A percentile compares a stretch with the other conserved stretches of the same genome.
Conservation (phyloP, 2,888 invertebrate species). For the Patella depressa region DNA sequence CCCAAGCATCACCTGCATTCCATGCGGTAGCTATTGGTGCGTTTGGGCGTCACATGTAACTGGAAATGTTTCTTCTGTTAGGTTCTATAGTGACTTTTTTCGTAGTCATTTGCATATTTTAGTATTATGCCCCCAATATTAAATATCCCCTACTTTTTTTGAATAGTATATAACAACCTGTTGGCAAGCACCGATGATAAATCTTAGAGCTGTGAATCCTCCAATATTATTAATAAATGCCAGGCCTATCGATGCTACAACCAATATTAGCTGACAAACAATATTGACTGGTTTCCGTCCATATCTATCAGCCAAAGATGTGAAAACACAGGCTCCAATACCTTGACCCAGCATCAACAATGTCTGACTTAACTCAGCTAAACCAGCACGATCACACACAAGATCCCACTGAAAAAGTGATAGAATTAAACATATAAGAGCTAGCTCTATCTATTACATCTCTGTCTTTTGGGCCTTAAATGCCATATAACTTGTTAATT, state of each 20-base stretch:
- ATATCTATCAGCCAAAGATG: slow-evolving; percentile 49
- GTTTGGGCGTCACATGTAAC: too few relatives aligned
- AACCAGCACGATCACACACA: slow-evolving; percentile 51
- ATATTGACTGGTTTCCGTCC: slow-evolving; percentile 53
- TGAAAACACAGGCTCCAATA: slow-evolving; percentile 47
- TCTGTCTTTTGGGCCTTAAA: too few relatives aligned
- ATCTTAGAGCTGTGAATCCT: slow-evolving; percentile 43
- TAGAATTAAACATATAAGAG: too few relatives aligned
- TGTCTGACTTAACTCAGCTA: slow-evolving; percentile 52
- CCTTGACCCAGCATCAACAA: slow-evolving; percentile 49
- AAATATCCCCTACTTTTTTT: too few relatives aligned
- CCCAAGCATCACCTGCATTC: too few relatives aligned
- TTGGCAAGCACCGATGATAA: slow-evolving; percentile 41
- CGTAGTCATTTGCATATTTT: too few relatives aligned
- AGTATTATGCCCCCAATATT: too few relatives aligned
- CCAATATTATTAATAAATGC: slow-evolving; percentile 42
- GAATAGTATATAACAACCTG: slow-evolving; percentile 40
- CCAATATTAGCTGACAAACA: slow-evolving; percentile 36
- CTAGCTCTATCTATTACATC: too few relatives aligned
- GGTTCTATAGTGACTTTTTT: too few relatives aligned
- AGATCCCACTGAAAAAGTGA: slow-evolving; percentile 40
- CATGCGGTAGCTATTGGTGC: too few relatives aligned
- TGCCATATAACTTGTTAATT: too few relatives aligned
- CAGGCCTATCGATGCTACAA: slow-evolving; percentile 29
- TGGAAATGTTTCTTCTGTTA: too few relatives aligned